phyloP scores from a whole-genome alignment of 1,140 invertebrate genomes.

The Medauroidea extradentata region DNA sequence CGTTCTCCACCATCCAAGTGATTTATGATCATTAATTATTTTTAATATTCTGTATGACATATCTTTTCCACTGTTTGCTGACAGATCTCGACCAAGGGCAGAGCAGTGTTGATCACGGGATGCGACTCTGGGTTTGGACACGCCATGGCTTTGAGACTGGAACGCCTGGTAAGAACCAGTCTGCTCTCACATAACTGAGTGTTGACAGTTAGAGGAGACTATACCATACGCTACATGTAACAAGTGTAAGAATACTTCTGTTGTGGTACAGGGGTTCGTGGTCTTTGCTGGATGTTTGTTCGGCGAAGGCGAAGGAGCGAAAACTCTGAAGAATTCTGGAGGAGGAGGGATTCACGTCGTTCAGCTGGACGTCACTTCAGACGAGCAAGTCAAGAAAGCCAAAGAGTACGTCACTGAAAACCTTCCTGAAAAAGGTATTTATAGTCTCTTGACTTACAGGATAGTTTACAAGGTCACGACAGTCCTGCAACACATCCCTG shows the following conservation, averaged over 20 bases:
- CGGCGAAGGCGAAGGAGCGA: constrained; percentile 53
- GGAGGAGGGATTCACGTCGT: not conserved
- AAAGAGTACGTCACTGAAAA: no score
- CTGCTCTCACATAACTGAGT: no score
- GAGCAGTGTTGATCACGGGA: constrained; percentile 37
- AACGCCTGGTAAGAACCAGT: constrained; percentile 21
- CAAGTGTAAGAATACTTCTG: no score
- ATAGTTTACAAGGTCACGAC: no score
- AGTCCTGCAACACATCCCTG: no score
- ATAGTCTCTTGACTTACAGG: no score
- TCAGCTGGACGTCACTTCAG: constrained; percentile 8
- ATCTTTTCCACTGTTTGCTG: constrained; percentile 7
- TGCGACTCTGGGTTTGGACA: constrained; percentile 33
- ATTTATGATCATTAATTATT: no score
- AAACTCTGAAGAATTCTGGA: constrained; percentile 58
- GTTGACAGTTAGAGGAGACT: no score
- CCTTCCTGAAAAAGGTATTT: no score
- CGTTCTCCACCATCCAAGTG: no score
- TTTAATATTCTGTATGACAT: no score
- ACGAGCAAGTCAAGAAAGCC: constrained; percentile 4
- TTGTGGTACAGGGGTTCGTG: constrained; percentile 61
- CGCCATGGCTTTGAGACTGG: constrained; percentile 20
- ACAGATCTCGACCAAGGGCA: constrained; percentile 24
- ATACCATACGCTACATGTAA: no score
- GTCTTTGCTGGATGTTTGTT: constrained; percentile 58